Percentiles rank a stretch among this genome's conserved stretches.
Conservation (phyloP, 2,113 vertebrate species). For the Anolis sagrei region DNA sequence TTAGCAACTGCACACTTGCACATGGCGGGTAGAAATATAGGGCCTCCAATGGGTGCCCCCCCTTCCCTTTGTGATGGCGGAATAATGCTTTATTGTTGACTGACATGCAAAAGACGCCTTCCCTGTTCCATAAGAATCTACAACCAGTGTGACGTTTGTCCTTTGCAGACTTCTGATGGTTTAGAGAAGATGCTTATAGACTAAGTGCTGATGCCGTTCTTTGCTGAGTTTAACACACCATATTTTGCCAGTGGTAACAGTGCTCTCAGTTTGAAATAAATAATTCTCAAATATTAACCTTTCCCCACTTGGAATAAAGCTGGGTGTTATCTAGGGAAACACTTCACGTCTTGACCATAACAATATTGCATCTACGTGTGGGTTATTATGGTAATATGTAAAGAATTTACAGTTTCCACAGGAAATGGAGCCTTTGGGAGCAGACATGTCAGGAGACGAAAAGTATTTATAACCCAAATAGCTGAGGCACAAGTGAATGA, state of each 20-base stretch:
- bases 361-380: slow-evolving; percentile 37
- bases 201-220: not conserved
- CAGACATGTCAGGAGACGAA: slow-evolving; percentile 71
- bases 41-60: slow-evolving; percentile 77
- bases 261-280: slow-evolving; percentile 48
- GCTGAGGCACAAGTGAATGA: slow-evolving; percentile 72
- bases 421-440: slow-evolving; percentile 68
- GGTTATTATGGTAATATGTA: slow-evolving; percentile 52
- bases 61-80: slow-evolving; percentile 77
- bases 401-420: slow-evolving; percentile 74
- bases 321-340: not conserved
- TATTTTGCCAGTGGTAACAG: slow-evolving; percentile 64
- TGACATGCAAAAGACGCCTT: slow-evolving; percentile 79
- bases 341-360: slow-evolving; percentile 5
- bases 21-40: slow-evolving; percentile 78
- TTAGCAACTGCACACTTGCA: slow-evolving; percentile 88
- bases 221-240: slow-evolving; percentile 38
- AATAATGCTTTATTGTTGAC: slow-evolving; percentile 83
- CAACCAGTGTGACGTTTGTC: slow-evolving; percentile 69
- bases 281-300: slow-evolving; percentile 40
- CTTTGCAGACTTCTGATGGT: slow-evolving; percentile 49
- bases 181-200: slow-evolving; percentile 27
- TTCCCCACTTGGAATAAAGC: slow-evolving; percentile 50
- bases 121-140: slow-evolving; percentile 70
- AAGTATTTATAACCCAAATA: slow-evolving; percentile 77